Conservation (phyloP, 1,140 invertebrate species). For the Caerostris extrusa region DNA sequence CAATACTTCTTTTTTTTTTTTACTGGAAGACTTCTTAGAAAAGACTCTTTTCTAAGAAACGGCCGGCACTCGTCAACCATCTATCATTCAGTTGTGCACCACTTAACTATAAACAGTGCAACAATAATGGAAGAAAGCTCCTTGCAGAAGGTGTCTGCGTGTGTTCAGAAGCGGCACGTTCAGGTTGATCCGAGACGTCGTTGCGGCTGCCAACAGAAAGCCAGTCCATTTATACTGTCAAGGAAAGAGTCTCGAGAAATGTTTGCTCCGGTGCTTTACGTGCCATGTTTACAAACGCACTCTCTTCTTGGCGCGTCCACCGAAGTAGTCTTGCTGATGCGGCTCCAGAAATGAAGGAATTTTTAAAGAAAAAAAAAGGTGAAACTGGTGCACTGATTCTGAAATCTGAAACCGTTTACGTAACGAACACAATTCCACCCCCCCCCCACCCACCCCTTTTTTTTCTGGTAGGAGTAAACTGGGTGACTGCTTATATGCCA, state of each 20-base stretch:
- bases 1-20: no score
- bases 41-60: no score
- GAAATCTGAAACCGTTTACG: neutral
- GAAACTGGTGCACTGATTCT: no score
- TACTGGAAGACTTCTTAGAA: no score
- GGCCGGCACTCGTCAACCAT: neutral
- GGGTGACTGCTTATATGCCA: neutral
- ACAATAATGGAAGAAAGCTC: neutral
- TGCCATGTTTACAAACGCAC: neutral
- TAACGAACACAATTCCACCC: no score
- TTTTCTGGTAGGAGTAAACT: neutral
- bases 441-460: neutral
- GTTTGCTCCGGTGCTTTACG: neutral
- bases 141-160: neutral
- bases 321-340: neutral
- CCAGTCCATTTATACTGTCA: slow-evolving; percentile 22
- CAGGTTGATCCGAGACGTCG: neutral
- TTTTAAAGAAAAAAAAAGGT: neutral
- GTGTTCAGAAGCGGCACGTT: neutral
- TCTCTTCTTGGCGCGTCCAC: neutral
- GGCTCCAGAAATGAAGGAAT: neutral
- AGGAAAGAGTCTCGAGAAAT: neutral
- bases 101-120: slow-evolving; percentile 21
- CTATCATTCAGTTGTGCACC: neutral
- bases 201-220: neutral